A percentile compares a stretch with the other conserved stretches of the same genome.
phyloP scores from a whole-genome alignment of 37 sponge, comb jelly and placozoan genomes.

The Eunapius fragilis region DNA sequence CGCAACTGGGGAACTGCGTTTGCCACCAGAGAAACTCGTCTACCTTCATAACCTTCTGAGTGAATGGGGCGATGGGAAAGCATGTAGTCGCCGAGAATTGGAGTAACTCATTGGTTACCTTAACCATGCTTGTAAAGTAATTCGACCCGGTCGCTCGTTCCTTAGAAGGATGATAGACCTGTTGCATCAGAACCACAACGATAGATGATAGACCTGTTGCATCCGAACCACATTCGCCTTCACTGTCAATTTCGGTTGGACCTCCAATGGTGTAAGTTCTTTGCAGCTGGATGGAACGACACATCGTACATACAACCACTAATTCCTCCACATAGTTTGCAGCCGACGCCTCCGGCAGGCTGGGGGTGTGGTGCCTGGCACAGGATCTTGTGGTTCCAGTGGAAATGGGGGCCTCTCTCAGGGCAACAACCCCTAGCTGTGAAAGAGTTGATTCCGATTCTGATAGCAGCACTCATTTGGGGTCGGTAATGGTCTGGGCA shows the following conservation, averaged over 20 bases:
- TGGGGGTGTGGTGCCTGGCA: slow-evolving; percentile 41
- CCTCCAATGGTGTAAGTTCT: slow-evolving; percentile 27
- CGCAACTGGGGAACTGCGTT: too few relatives aligned
- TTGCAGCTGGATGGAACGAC: slow-evolving; percentile 19
- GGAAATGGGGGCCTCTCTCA: slow-evolving; percentile 6
- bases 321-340: too few relatives aligned
- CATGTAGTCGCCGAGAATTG: too few relatives aligned
- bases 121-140: slow-evolving; percentile 10
- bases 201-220: slow-evolving; percentile 17
- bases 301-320: not conserved
- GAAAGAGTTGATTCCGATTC: too few relatives aligned
- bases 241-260: slow-evolving; percentile 9
- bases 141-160: slow-evolving; percentile 19
- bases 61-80: too few relatives aligned
- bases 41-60: too few relatives aligned
- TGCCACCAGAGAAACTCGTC: too few relatives aligned
- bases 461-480: too few relatives aligned
- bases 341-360: slow-evolving; percentile 34
- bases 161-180: too few relatives aligned
- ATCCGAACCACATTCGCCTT: not conserved
- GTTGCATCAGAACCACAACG: too few relatives aligned
- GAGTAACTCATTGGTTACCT: not conserved
- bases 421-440: slow-evolving; percentile 3
- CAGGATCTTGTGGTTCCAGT: slow-evolving; percentile 43
- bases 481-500: too few relatives aligned